A percentile compares a stretch with the other conserved stretches of the same genome.
phyloP scores from a whole-genome alignment of 1,140 invertebrate genomes.

The Episyrphus balteatus region DNA sequence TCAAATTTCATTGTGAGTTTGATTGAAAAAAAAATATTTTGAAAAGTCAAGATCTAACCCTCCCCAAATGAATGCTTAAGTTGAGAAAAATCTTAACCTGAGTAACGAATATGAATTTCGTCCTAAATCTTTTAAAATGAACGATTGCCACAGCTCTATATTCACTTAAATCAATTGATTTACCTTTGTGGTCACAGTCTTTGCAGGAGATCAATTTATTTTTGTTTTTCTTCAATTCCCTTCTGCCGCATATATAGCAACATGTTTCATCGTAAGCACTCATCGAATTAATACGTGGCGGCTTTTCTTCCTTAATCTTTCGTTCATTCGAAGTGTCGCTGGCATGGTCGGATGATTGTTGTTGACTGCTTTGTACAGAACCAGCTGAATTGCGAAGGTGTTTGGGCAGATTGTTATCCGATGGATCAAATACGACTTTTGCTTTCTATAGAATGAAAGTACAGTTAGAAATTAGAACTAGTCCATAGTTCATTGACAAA shows the following conservation, averaged over 20 bases:
- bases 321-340: not conserved
- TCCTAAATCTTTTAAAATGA: too few relatives aligned
- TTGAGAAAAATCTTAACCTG: too few relatives aligned
- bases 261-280: not conserved
- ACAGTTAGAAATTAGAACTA: not conserved
- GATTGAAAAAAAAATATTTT: too few relatives aligned
- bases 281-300: not conserved
- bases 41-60: too few relatives aligned
- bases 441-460: slow-evolving; percentile 18
- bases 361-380: not conserved
- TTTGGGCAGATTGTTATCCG: slow-evolving; percentile 54
- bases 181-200: slow-evolving; percentile 5
- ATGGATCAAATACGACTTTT: slow-evolving; percentile 61
- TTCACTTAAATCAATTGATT: not conserved
- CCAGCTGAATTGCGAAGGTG: slow-evolving; percentile 9
- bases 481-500: not conserved
- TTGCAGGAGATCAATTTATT: slow-evolving; percentile 10
- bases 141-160: too few relatives aligned
- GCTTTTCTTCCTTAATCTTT: too few relatives aligned
- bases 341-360: not conserved
- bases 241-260: slow-evolving; percentile 6
- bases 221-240: slow-evolving; percentile 6
- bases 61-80: too few relatives aligned
- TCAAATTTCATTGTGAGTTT: too few relatives aligned
- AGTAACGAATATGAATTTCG: too few relatives aligned